These are phyloP conservation scores for Melolontha melolontha DNA, from an alignment of 2,888 invertebrate genomes.

Conservation along the genomic window DNA sequence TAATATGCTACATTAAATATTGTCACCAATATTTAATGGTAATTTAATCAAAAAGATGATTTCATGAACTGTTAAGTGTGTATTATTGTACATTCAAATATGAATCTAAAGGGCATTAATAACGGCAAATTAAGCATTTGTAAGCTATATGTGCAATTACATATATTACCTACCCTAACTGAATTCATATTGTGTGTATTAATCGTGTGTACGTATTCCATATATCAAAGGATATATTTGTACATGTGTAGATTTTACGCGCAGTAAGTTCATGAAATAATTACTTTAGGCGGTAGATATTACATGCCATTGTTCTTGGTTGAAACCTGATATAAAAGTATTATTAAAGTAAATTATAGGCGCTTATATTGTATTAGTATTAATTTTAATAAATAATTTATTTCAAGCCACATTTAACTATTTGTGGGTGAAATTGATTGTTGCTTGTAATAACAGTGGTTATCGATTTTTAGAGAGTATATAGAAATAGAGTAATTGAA, in stretches of 20 bases:
- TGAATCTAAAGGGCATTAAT: constrained; percentile 42
- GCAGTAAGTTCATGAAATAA: constrained; percentile 13
- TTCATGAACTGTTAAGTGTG: constrained; percentile 39
- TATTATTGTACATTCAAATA: constrained; percentile 26
- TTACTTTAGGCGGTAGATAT: constrained; percentile 1
- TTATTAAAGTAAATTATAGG: too few species aligned
- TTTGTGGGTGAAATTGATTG: too few species aligned
- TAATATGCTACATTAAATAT: too few species aligned
- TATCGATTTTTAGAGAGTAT: too few species aligned
- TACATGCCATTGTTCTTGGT: not conserved
- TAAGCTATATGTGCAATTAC: constrained; percentile 41
- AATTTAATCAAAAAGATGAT: constrained; percentile 33
- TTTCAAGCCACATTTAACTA: too few species aligned
- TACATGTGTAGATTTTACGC: constrained; percentile 27
- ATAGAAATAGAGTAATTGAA: too few species aligned
- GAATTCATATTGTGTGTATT: constrained; percentile 28
- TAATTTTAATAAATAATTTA: too few species aligned
- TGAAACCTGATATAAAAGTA: too few species aligned
- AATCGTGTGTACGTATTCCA: constrained; percentile 16
- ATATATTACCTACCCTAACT: constrained; percentile 39
- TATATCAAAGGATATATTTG: constrained; percentile 20
- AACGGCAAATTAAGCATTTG: constrained; percentile 40
- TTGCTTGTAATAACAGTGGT: too few species aligned
- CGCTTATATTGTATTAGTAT: too few species aligned
- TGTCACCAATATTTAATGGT: not conserved